A percentile compares a stretch with the other conserved stretches of the same genome.
These are phyloP conservation scores for Ailurus styani DNA, from an alignment of 2,113 vertebrate genomes.

Conservation along the genomic window DNA sequence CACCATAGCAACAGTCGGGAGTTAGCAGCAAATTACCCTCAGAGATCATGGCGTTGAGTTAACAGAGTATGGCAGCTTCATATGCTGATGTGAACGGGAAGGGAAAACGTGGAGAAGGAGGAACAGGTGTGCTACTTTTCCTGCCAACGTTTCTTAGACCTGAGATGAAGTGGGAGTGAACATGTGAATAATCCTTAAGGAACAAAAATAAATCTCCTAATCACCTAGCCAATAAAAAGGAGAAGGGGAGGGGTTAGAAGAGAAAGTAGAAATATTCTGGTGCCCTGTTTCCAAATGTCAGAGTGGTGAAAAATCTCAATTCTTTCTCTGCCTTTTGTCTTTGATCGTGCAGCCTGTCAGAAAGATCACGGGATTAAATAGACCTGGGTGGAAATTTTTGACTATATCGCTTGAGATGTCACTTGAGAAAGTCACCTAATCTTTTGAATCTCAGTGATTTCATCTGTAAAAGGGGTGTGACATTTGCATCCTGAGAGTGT, in stretches of 20 bases:
- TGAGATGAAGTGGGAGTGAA: constrained; percentile 45
- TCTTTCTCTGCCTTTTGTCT: background rate
- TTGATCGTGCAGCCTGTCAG: background rate
- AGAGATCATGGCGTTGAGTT: background rate
- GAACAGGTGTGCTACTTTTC: constrained; percentile 49
- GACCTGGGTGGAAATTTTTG: background rate
- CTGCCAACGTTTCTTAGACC: constrained; percentile 60
- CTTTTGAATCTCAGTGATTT: background rate
- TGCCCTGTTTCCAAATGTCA: background rate
- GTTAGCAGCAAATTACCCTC: background rate
- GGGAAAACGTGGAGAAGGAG: background rate
- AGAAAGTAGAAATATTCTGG: background rate
- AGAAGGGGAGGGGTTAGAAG: background rate
- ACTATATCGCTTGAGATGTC: too few relatives aligned
- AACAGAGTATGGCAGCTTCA: constrained; percentile 27
- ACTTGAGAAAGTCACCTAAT: background rate
- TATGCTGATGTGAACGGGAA: constrained; percentile 28
- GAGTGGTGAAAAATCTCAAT: background rate
- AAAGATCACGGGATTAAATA: background rate
- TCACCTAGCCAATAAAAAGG: background rate
- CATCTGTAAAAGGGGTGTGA: background rate
- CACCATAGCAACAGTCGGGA: constrained; percentile 45
- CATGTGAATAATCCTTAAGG: background rate
- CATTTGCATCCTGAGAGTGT: background rate
- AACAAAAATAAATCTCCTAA: constrained; percentile 48